phyloP scores from a whole-genome alignment of 2,797 vertebrate species.

The Sylvia borin region DNA sequence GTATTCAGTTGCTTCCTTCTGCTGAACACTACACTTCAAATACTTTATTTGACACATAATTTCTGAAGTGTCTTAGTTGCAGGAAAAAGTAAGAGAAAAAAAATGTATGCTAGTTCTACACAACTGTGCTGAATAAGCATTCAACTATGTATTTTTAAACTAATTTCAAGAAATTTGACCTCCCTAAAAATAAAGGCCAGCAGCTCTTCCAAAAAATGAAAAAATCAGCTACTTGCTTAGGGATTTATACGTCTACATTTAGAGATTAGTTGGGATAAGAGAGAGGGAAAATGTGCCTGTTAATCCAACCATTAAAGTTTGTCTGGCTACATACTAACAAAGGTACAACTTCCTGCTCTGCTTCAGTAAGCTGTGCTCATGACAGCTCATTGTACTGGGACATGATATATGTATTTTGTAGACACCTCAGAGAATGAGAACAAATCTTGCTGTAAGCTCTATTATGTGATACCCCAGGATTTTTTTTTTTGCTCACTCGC shows the following conservation, averaged over 20 bases:
- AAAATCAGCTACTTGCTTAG: neutral
- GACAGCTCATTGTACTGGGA: neutral
- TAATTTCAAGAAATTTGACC: neutral
- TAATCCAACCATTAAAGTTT: neutral
- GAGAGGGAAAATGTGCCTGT: neutral
- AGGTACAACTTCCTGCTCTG: neutral
- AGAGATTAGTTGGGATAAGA: neutral
- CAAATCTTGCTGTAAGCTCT: neutral
- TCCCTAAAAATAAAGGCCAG: neutral
- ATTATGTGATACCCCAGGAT: neutral
- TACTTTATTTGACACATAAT: neutral
- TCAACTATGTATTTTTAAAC: neutral
- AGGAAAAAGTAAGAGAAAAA: neutral
- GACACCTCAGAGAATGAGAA: slow-evolving; percentile 2
- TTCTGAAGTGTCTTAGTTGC: neutral
- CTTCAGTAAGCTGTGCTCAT: neutral
- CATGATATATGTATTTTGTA: neutral
- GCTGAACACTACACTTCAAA: neutral
- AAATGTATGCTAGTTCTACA: neutral
- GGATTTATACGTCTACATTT: neutral
- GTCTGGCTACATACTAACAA: neutral
- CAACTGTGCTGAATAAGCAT: neutral
- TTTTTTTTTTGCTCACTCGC: neutral
- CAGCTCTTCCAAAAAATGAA: neutral
- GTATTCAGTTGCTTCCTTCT: neutral